A percentile compares a stretch with the other conserved stretches of the same genome.
These are phyloP conservation scores for Rutilus rutilus DNA, from an alignment of 2,113 vertebrate species.

Conservation along the genomic window DNA sequence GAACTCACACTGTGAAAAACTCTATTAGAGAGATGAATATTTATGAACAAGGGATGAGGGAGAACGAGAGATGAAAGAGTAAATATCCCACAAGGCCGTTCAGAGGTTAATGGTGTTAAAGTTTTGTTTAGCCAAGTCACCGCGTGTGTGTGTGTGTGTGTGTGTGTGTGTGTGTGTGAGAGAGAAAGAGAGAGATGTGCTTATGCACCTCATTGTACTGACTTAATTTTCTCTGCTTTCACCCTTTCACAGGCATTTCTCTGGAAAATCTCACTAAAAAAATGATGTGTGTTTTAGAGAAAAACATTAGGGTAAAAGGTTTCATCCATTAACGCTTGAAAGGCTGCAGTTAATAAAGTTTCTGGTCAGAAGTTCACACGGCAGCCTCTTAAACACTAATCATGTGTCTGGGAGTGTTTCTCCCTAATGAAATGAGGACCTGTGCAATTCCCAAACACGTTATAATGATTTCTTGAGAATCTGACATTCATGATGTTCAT, in stretches of 20 bases:
- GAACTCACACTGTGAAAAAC: constrained; percentile 59
- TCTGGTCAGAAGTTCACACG: constrained; percentile 36
- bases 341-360: constrained; percentile 41
- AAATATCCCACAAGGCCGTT: constrained; percentile 55
- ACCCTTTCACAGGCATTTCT: constrained; percentile 12
- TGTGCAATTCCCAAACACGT: constrained; percentile 19
- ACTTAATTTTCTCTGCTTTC: constrained; percentile 21
- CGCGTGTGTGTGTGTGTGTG: constrained; percentile 37
- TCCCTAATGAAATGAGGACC: constrained; percentile 26
- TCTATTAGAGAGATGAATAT: constrained; percentile 61
- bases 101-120: constrained; percentile 61
- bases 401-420: constrained; percentile 31
- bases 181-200: constrained; percentile 39
- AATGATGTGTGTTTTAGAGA: constrained; percentile 10
- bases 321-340: constrained; percentile 21
- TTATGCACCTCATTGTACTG: background rate
- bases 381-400: constrained; percentile 30
- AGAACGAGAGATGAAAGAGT: constrained; percentile 50
- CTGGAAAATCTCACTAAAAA: constrained; percentile 8
- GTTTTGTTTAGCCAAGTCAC: constrained; percentile 59
- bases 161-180: constrained; percentile 8
- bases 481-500: constrained; percentile 11
- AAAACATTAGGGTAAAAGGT: constrained; percentile 26
- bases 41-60: constrained; percentile 57
- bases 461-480: constrained; percentile 19